Evolutionary conservation across 1,140 invertebrate genomes (phyloP).

Genomic region (Centruroides sculpturatus): DNA sequence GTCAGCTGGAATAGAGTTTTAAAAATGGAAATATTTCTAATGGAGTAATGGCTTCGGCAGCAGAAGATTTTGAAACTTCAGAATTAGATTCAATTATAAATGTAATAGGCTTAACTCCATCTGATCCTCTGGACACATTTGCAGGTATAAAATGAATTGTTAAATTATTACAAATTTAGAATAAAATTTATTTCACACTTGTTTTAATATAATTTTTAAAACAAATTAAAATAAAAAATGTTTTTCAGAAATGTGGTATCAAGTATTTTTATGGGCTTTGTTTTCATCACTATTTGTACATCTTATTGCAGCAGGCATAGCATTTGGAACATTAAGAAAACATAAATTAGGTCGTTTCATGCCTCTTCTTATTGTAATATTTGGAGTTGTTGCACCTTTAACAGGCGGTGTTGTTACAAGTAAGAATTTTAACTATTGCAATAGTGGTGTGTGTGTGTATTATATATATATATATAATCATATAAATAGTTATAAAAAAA

Average conservation of each 20-base stretch:
- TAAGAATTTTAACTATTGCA: conserved; percentile 17
- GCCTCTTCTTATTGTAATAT: conserved; percentile 66
- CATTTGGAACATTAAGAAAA: conserved; percentile 74
- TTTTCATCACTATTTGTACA: conserved; percentile 87
- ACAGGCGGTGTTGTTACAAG: conserved; percentile 77
- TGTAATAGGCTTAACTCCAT: conserved; percentile 29
- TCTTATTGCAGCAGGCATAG: conserved; percentile 71
- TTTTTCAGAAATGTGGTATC: conserved; percentile 81
- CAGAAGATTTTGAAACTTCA: conserved; percentile 21
- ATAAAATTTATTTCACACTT: background rate
- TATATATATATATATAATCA: no score
- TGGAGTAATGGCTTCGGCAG: background rate
- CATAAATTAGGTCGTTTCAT: conserved; percentile 83
- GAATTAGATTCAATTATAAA: conserved; percentile 27
- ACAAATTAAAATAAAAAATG: background rate
- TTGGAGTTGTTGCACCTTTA: conserved; percentile 70
- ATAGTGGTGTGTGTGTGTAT: no score
- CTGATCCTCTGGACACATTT: conserved; percentile 31
- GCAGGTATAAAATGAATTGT: conserved; percentile 23
- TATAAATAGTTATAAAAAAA: no score
- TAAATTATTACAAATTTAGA: background rate
- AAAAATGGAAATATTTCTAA: no score
- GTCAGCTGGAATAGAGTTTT: no score
- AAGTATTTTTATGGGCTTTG: conserved; percentile 83
- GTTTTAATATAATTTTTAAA: conserved; percentile 1